Evolutionary conservation across 1,140 invertebrate genomes (phyloP), one percentile per base, ranked within the genome.

Genomic region (Drosophila varians): DNA sequence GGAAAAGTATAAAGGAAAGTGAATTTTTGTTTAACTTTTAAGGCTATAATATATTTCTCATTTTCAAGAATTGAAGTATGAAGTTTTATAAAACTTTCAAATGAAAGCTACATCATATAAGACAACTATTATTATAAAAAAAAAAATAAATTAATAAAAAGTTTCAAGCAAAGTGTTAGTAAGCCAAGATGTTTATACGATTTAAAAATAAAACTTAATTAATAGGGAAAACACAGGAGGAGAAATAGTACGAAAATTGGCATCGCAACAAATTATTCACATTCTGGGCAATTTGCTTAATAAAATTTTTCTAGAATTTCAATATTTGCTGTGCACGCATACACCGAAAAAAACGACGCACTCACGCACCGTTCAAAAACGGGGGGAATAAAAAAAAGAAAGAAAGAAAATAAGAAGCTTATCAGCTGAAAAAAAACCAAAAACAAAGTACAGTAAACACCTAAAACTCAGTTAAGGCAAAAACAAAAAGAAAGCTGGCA

Each of bases 341-440:
- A 3, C 28, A 36, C 46, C 34, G 16, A 25, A 42, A 42, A 8
- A 18, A 56, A 60, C 47, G 55, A 80, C 64, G 64, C 64, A 72
- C 64, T 48, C 31, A 26, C 45, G 21, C 54, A 57, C 38, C 16
- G 14, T 4, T 5, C 3, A 55, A 43, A 54, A 57, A 72, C 21
- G 26, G 38, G 26, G 58, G 69, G 46, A 55, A 66, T 71, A 57
- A 68, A 51, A 74, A 45, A 78, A 74, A 57, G 53, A 60, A 53
- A 54, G 18, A 49, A 68, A 57, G 66, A 70, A 70, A 60, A 47
- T 72, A 73, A 28, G 68, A 72, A 79, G 86, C 80, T 83, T 83
- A 83, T 83, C 79, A 83, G 65, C 65, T 25, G 65, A 25, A 34
- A 69, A 23, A 69, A 68, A 25, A 38, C 40, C 49, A 46, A 78